phyloP scores from a whole-genome alignment of 2,113 vertebrate species.

The Chloropsis hardwickii region DNA sequence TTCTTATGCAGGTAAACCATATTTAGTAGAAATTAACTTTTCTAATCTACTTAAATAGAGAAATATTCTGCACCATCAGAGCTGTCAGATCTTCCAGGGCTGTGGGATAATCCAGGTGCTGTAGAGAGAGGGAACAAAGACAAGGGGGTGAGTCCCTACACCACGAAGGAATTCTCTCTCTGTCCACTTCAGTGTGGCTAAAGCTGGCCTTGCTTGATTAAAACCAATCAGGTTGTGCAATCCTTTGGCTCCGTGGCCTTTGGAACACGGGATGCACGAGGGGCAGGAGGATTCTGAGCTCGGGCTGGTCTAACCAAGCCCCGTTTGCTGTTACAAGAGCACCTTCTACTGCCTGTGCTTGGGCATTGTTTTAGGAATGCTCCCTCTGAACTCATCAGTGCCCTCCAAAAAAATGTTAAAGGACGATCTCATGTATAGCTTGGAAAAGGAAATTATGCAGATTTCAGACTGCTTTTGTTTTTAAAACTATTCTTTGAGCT shows the following conservation, averaged over 20 bases:
- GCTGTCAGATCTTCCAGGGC: neutral
- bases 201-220: neutral
- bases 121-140: neutral
- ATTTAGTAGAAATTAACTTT: neutral
- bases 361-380: neutral
- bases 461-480: neutral
- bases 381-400: neutral
- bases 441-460: neutral
- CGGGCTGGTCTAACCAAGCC: neutral
- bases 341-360: slow-evolving; percentile 42
- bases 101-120: neutral
- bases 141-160: accelerated
- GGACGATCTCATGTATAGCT: neutral
- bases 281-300: neutral
- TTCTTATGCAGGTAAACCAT: neutral
- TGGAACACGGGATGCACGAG: neutral
- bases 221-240: slow-evolving; percentile 43
- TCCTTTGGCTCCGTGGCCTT: neutral
- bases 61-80: neutral
- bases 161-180: neutral
- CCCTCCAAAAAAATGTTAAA: neutral
- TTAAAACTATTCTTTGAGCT: neutral
- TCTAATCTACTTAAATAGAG: neutral
- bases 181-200: neutral
- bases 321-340: slow-evolving; percentile 33